A percentile compares a stretch with the other conserved stretches of the same genome.
Conservation (phyloP, 2,113 vertebrate species). For the Arenaria interpres region DNA sequence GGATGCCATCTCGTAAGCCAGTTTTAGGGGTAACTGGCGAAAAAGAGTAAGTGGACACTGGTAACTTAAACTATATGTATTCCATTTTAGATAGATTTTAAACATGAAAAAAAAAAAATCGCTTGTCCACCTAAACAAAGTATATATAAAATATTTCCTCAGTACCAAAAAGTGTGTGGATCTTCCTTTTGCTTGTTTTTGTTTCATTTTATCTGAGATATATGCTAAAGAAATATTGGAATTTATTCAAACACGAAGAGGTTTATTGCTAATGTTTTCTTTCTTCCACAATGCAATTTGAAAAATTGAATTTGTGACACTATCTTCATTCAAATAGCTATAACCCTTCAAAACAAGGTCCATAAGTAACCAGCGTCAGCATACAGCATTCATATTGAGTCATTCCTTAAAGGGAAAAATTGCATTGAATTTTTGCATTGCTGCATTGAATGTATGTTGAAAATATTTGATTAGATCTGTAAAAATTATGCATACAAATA, state of each 20-base stretch:
- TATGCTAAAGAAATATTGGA: background rate
- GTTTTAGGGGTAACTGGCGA: background rate
- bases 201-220: background rate
- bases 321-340: background rate
- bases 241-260: background rate
- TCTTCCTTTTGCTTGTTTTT: background rate
- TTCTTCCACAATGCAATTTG: background rate
- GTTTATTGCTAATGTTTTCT: background rate
- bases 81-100: background rate
- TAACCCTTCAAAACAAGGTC: background rate
- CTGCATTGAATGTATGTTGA: background rate
- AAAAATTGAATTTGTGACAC: background rate
- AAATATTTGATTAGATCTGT: background rate
- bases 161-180: background rate
- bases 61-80: background rate
- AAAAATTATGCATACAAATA: background rate
- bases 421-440: rapidly evolving
- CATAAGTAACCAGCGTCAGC: background rate
- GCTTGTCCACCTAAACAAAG: background rate
- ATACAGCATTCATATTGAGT: background rate
- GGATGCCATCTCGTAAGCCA: background rate
- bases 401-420: background rate
- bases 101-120: background rate
- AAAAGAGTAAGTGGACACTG: background rate
- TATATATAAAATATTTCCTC: background rate